Base-by-base conservation (phyloP, 1,140 invertebrate genomes). In the Drosophila elegans region DNA sequence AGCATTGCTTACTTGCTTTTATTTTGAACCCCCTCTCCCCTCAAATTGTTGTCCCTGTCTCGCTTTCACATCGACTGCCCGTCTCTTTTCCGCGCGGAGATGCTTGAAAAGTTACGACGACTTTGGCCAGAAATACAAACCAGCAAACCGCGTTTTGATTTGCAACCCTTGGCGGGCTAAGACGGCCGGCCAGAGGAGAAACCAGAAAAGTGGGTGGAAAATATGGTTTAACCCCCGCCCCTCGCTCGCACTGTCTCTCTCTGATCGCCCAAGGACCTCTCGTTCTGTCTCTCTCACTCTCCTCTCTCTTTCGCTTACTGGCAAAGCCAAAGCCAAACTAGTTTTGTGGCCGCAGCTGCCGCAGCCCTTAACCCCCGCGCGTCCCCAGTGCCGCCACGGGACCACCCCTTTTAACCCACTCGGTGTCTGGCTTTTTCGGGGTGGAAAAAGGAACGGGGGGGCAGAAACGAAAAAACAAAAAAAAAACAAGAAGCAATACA, bases 81-180 rank as follows among this genome's bases (percentile, higher is more conserved):
- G 10, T 67, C 72, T 41, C 60, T 74, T 36, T 64, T 51, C 25
- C 32, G 42, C 60, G 45, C 38, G 44, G 48, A 74, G 54, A 48
- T 52, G 55, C 39, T 80, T 60, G 72, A 86, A 85, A 85, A 86
- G 82, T 85, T 78, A 85, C 82, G 82, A 86, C 68, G 82, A 86
- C 74, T 89, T 89, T 89, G 84, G 84, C 84, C 84, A 89, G 82
- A 89, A 89, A 89, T 89, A 89, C 84, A 89, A 89, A 89, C 84
- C 84, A 80, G 89, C 85, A 89, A 89, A 89, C 84, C 84, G 84
- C 85, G 80, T 90, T 89, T 89, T 89, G 84, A 89, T 89, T 89
- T 89, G 84, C 84, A 89, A 89, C 84, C 84, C 84, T 89, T 89
- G 88, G 85, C 49, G 79, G 78, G 73, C 45, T 78, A 86, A 85